Evolutionary conservation across 2,888 invertebrate species (phyloP).

Genomic region (Scaptomyza caliginosa): DNA sequence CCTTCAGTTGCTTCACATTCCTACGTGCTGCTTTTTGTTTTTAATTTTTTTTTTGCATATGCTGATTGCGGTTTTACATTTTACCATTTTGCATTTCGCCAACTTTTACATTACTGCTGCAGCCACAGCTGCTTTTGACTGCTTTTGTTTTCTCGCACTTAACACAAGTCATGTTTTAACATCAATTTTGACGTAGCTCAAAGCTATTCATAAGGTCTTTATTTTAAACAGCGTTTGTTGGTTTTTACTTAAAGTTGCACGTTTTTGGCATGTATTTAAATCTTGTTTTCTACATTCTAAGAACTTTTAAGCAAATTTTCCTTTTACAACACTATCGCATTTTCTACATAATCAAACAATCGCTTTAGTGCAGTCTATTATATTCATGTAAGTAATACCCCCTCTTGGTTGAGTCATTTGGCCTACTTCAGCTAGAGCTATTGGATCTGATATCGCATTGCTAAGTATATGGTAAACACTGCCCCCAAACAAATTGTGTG

Average conservation of each 20-base stretch:
- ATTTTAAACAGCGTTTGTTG: no score
- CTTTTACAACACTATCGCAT: not conserved
- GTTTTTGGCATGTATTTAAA: no score
- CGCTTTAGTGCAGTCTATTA: not conserved
- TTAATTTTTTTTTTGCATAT: slow-evolving; percentile 53
- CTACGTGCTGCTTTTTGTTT: not conserved
- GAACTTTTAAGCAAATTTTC: not conserved
- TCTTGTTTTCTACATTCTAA: not conserved
- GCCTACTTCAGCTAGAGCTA: slow-evolving; percentile 1
- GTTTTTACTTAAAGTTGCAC: not conserved
- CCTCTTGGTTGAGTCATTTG: slow-evolving; percentile 2
- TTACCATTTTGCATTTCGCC: slow-evolving; percentile 32
- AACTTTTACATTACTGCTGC: slow-evolving; percentile 28
- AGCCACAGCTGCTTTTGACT: slow-evolving; percentile 20
- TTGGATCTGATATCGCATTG: slow-evolving; percentile 20
- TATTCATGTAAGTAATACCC: not conserved
- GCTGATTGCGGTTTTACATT: slow-evolving; percentile 70
- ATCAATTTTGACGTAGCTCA: slow-evolving; percentile 40
- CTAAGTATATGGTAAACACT: slow-evolving; percentile 2
- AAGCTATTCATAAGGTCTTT: slow-evolving; percentile 37
- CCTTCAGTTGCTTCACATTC: slow-evolving; percentile 53
- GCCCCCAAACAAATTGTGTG: slow-evolving; percentile 45
- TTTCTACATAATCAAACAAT: not conserved
- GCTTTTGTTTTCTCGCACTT: slow-evolving; percentile 18
- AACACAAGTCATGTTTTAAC: slow-evolving; percentile 39